Conservation (phyloP, 2,113 vertebrate genomes). For the Poeciliopsis retropinna region DNA sequence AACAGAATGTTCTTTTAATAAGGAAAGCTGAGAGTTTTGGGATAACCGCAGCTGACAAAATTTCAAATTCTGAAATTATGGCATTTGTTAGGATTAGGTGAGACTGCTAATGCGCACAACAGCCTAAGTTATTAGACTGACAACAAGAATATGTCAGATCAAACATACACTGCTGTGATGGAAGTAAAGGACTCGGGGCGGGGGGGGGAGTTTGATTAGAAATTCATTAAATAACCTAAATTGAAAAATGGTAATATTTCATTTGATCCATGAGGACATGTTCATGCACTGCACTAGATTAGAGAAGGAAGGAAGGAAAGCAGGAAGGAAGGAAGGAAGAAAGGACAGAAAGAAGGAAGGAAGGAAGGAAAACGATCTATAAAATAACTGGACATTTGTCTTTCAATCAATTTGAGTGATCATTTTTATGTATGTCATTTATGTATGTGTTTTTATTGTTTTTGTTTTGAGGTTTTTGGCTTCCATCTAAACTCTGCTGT, state of each 20-base stretch:
- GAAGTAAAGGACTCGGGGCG: slow-evolving; percentile 28
- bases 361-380: too few relatives aligned
- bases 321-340: too few relatives aligned
- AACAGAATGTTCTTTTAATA: neutral
- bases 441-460: too few relatives aligned
- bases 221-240: slow-evolving; percentile 40
- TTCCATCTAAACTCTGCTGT: too few relatives aligned
- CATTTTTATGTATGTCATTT: too few relatives aligned
- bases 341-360: too few relatives aligned
- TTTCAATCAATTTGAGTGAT: too few relatives aligned
- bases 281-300: neutral
- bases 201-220: slow-evolving; percentile 33
- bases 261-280: slow-evolving; percentile 4
- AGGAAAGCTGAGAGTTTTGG: neutral
- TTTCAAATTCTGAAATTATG: slow-evolving; percentile 3
- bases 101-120: slow-evolving; percentile 36
- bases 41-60: slow-evolving; percentile 17
- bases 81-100: slow-evolving; percentile 20
- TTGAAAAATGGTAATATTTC: slow-evolving; percentile 29
- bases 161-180: neutral
- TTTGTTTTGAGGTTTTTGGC: too few relatives aligned
- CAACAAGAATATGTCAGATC: slow-evolving; percentile 19
- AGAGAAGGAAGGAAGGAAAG: neutral
- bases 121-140: slow-evolving; percentile 21
- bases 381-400: too few relatives aligned